phyloP scores from a whole-genome alignment of 2,888 invertebrate genomes.

The Galeopsomyia nigrocyanea region DNA sequence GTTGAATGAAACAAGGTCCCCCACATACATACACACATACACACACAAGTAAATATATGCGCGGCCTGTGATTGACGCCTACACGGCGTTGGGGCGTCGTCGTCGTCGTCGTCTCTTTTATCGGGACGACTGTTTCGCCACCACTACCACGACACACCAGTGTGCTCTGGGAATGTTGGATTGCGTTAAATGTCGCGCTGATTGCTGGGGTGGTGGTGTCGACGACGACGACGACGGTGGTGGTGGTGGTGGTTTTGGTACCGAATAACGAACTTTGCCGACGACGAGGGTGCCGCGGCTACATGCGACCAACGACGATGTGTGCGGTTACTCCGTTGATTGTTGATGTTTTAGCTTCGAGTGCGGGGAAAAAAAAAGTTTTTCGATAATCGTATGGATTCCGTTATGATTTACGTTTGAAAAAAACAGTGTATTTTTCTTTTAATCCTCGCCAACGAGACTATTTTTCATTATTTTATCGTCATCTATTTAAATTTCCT shows the following conservation, averaged over 20 bases:
- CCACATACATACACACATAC: neutral
- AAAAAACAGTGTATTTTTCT: neutral
- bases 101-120: too few species aligned
- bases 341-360: too few species aligned
- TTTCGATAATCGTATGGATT: neutral
- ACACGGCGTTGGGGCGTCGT: constrained; percentile 54
- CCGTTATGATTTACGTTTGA: too few species aligned
- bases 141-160: too few species aligned
- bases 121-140: too few species aligned
- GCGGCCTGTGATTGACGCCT: constrained; percentile 68
- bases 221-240: neutral
- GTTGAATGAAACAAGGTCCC: neutral
- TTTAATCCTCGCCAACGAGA: neutral
- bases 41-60: constrained; percentile 64
- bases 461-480: constrained; percentile 38
- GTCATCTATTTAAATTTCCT: constrained; percentile 47
- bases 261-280: too few species aligned
- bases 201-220: constrained; percentile 23
- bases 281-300: too few species aligned
- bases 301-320: too few species aligned
- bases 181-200: constrained; percentile 36
- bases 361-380: constrained; percentile 6
- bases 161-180: constrained; percentile 8
- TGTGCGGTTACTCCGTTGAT: too few species aligned
- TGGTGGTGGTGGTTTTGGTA: too few species aligned